These are phyloP conservation scores for Bombus pyrosoma DNA, from an alignment of 1,140 invertebrate species.

Conservation along the genomic window DNA sequence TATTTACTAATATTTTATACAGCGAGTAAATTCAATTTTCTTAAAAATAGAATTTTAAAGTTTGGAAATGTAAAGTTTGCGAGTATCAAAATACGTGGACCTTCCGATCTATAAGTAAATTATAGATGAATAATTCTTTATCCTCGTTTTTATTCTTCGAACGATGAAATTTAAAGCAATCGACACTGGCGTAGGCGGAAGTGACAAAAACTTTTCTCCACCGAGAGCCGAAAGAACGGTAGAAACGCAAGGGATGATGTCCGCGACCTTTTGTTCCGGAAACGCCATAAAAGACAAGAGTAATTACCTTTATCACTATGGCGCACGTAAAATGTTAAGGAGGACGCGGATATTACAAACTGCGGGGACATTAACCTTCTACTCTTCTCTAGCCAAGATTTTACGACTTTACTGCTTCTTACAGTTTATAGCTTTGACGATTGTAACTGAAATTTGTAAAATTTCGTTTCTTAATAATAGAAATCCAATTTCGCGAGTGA, in stretches of 20 bases:
- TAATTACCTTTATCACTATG: background rate
- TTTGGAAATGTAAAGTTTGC: too few species aligned
- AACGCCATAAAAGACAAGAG: background rate
- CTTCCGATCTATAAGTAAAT: background rate
- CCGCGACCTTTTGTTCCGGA: background rate
- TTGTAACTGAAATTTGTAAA: background rate
- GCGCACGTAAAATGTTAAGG: background rate
- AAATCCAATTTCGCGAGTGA: background rate
- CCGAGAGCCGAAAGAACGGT: slow-evolving; percentile 31
- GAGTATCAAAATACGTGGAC: background rate
- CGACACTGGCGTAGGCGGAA: slow-evolving; percentile 48
- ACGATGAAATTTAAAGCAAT: background rate
- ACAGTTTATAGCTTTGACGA: too few species aligned
- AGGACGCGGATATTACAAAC: background rate
- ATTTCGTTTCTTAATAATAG: background rate
- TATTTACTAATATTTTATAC: too few species aligned
- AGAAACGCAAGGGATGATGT: background rate
- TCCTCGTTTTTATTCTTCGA: background rate
- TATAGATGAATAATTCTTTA: background rate
- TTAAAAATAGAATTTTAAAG: background rate
- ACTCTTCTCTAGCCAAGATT: too few species aligned
- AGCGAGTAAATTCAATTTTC: background rate
- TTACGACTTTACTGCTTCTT: background rate
- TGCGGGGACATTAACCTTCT: background rate
- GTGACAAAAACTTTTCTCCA: slow-evolving; percentile 42